Percentiles rank a stretch among this genome's conserved stretches.
phyloP scores from a whole-genome alignment of 1,140 invertebrate genomes.

The Cydia splendana region DNA sequence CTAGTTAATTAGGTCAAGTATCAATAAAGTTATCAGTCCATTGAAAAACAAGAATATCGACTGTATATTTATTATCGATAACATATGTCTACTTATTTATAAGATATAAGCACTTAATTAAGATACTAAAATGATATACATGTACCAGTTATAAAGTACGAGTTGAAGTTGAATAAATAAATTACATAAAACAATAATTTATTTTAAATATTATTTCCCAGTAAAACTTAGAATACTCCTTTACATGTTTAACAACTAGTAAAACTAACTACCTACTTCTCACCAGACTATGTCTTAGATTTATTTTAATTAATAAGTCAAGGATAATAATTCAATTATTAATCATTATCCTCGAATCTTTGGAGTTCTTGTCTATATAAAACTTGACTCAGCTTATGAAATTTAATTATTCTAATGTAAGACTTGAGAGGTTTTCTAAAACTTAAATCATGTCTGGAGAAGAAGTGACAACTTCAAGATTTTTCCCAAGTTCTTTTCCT shows the following conservation, averaged over 20 bases:
- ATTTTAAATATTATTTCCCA: not conserved
- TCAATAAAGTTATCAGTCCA: not conserved
- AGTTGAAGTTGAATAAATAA: not conserved
- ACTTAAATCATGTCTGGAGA: too few relatives aligned
- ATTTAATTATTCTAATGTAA: too few relatives aligned
- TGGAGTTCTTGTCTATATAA: too few relatives aligned
- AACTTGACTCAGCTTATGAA: too few relatives aligned
- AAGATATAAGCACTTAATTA: not conserved
- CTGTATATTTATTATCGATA: conserved; percentile 5
- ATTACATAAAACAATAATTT: not conserved
- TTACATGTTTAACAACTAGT: too few relatives aligned
- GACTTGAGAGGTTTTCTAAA: too few relatives aligned
- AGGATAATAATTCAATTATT: too few relatives aligned
- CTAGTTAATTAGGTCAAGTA: conserved; percentile 11
- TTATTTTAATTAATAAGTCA: not conserved
- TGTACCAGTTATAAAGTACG: too few relatives aligned
- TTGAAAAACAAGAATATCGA: not conserved
- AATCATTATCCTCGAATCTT: too few relatives aligned
- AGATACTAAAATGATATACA: not conserved
- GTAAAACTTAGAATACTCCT: not conserved
- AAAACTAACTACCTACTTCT: too few relatives aligned
- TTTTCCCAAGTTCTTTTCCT: too few relatives aligned
- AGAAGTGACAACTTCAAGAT: too few relatives aligned
- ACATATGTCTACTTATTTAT: not conserved
- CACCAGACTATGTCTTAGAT: not conserved